phyloP scores from a whole-genome alignment of 2,113 vertebrate genomes.

The Deroptyus accipitrinus region DNA sequence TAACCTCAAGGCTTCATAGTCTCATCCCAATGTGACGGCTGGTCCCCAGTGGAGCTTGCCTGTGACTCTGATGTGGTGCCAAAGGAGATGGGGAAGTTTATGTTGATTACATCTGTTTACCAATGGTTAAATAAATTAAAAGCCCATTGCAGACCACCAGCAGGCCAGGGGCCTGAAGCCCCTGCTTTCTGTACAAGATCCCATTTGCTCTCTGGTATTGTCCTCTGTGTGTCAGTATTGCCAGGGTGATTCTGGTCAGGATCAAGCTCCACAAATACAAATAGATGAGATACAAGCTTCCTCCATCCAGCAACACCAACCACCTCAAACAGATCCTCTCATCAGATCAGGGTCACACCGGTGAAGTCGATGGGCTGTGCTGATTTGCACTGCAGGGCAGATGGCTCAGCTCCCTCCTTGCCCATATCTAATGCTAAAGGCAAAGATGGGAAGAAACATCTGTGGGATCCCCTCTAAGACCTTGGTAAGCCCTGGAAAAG shows the following conservation, averaged over 20 bases:
- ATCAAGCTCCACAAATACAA: neutral
- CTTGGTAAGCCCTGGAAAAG: neutral
- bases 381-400: neutral
- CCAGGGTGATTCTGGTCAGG: neutral
- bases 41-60: conserved; percentile 58
- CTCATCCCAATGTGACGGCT: conserved; percentile 30
- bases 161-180: conserved; percentile 18
- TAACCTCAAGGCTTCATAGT: conserved; percentile 60
- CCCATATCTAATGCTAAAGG: neutral
- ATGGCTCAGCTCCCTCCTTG: neutral
- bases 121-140: conserved; percentile 84
- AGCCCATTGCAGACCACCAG: conserved; percentile 82
- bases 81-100: conserved; percentile 64
- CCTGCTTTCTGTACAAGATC: neutral
- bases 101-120: conserved; percentile 85
- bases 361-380: neutral
- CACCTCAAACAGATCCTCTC: neutral
- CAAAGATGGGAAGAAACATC: neutral
- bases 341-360: neutral
- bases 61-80: conserved; percentile 47
- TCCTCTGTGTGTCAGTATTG: neutral
- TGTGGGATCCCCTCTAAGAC: neutral
- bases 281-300: neutral
- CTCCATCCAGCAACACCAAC: neutral
- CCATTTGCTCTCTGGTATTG: fast-evolving